Evolutionary conservation across 2,888 invertebrate species (phyloP).

Genomic region (Clivina fossor): DNA sequence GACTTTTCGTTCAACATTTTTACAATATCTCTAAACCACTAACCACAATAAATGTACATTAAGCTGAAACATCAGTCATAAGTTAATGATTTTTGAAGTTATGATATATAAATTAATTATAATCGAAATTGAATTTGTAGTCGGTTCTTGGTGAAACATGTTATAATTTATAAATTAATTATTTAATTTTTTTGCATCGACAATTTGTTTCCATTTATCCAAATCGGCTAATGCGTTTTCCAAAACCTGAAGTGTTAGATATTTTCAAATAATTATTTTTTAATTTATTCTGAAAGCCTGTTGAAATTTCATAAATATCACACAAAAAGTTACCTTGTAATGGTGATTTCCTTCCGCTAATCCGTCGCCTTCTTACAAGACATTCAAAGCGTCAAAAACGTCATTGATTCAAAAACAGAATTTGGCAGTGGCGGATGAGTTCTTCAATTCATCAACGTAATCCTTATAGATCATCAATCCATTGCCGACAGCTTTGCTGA

Average conservation of each 20-base stretch:
- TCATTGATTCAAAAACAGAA: neutral
- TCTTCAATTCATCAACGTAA: neutral
- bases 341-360: neutral
- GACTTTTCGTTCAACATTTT: too few relatives aligned
- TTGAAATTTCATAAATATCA: neutral
- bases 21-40: too few relatives aligned
- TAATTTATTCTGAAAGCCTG: neutral
- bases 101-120: too few relatives aligned
- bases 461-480: neutral
- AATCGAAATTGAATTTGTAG: too few relatives aligned
- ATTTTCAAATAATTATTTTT: neutral
- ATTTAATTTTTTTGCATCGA: neutral
- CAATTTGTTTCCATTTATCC: neutral
- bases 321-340: neutral
- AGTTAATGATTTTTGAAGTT: too few relatives aligned
- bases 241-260: neutral
- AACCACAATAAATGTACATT: too few relatives aligned
- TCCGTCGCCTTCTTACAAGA: neutral
- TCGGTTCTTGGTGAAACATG: too few relatives aligned
- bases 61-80: too few relatives aligned
- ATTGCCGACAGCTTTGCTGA: neutral
- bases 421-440: neutral
- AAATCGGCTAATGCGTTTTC: neutral
- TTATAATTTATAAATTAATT: too few relatives aligned
- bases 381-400: neutral